Conservation (phyloP, 2,797 vertebrate genomes). For the Knipowitschia caucasica region DNA sequence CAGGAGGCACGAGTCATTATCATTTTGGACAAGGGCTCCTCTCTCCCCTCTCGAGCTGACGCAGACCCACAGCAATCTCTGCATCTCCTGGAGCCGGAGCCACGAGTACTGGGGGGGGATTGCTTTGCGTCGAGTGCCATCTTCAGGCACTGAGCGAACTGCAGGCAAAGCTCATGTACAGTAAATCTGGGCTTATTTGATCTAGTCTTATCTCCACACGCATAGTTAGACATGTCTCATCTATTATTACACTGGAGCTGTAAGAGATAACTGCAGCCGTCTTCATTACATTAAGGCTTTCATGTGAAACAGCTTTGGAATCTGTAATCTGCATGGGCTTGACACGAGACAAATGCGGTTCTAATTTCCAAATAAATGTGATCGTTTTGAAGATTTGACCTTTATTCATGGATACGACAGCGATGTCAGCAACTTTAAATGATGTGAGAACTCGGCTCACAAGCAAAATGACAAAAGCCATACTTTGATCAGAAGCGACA, state of each 20-base stretch:
- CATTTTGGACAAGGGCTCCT: conserved; percentile 24
- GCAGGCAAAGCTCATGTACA: conserved; percentile 12
- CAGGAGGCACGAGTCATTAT: conserved; percentile 15
- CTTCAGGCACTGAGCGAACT: conserved; percentile 28
- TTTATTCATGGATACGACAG: too few relatives aligned
- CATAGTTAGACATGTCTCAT: not conserved
- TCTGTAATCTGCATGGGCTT: not conserved
- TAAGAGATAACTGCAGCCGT: not conserved
- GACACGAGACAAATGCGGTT: not conserved
- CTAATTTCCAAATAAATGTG: too few relatives aligned
- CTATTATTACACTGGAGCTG: not conserved
- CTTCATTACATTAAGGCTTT: not conserved
- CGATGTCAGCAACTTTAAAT: too few relatives aligned
- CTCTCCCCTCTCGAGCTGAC: conserved; percentile 27
- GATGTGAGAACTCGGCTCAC: too few relatives aligned
- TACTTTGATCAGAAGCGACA: too few relatives aligned
- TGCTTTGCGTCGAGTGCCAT: conserved; percentile 35
- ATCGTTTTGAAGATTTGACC: too few relatives aligned
- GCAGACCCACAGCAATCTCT: conserved; percentile 40
- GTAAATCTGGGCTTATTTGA: conserved; percentile 15
- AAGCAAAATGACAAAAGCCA: too few relatives aligned
- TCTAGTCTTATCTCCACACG: conserved; percentile 11
- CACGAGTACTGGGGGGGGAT: conserved; percentile 22
- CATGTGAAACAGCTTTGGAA: not conserved
- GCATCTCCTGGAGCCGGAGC: conserved; percentile 36